A percentile compares a stretch with the other conserved stretches of the same genome.
phyloP scores from a whole-genome alignment of 1,140 invertebrate genomes.

The Forficula auricularia region DNA sequence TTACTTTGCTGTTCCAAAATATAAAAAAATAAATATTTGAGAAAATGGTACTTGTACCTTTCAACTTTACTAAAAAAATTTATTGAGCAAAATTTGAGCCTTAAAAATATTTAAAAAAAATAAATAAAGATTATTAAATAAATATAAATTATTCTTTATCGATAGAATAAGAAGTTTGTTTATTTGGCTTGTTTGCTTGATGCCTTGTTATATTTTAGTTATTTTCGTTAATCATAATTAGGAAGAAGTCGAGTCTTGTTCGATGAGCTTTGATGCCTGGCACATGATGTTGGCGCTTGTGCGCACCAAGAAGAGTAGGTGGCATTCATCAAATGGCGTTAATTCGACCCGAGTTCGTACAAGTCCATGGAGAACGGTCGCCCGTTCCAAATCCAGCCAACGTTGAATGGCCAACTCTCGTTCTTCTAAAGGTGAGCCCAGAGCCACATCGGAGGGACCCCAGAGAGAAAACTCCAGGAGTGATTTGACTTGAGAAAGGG shows the following conservation, averaged over 20 bases:
- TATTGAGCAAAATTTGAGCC: no score
- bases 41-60: no score
- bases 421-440: conserved; percentile 43
- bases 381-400: conserved; percentile 67
- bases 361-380: conserved; percentile 57
- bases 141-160: no score
- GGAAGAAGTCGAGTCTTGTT: conserved; percentile 20
- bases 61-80: no score
- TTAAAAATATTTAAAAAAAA: no score
- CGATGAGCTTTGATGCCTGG: conserved; percentile 50
- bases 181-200: no score
- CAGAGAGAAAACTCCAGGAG: conserved; percentile 67
- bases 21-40: no score
- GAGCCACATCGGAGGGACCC: conserved; percentile 57
- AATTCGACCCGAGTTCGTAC: conserved; percentile 53
- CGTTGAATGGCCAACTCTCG: conserved; percentile 38
- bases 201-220: no score
- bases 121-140: no score
- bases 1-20: no score
- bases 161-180: no score
- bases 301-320: conserved; percentile 60
- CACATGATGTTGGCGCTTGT: conserved; percentile 62
- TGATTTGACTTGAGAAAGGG: conserved; percentile 49
- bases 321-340: conserved; percentile 58
- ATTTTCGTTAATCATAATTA: no score